Conservation (phyloP, 2,797 vertebrate species). For the Xiphophorus birchmanni region DNA sequence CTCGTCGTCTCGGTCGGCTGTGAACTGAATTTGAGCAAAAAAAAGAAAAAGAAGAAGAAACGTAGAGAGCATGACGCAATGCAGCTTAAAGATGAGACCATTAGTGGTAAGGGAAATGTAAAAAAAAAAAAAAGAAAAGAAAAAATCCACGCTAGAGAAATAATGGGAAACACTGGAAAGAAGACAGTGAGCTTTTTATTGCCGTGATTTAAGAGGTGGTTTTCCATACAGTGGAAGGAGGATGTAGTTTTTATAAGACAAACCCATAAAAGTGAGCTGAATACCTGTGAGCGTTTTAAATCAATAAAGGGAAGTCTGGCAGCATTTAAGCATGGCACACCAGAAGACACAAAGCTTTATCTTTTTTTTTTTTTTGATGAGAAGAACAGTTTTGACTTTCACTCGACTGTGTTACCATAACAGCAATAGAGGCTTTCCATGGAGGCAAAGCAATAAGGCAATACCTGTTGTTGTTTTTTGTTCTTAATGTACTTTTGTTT, state of each 20-base stretch:
- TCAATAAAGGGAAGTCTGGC: conserved; percentile 46
- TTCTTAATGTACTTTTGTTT: conserved; percentile 7
- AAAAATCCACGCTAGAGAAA: conserved; percentile 6
- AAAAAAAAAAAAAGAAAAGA: background rate
- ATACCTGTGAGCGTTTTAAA: conserved; percentile 57
- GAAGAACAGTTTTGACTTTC: conserved; percentile 12
- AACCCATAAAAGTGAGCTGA: conserved; percentile 44
- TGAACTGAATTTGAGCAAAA: conserved; percentile 37
- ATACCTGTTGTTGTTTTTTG: background rate
- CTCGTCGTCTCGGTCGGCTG: conserved; percentile 41
- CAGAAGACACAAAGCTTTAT: conserved; percentile 18
- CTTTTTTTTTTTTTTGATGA: conserved; percentile 1
- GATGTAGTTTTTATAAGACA: conserved; percentile 61
- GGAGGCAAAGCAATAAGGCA: background rate
- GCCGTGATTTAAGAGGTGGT: conserved; percentile 62
- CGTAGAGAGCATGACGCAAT: background rate
- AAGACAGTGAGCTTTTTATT: conserved; percentile 49
- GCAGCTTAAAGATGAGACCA: conserved; percentile 23
- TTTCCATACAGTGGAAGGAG: conserved; percentile 48
- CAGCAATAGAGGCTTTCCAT: background rate
- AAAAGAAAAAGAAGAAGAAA: conserved; percentile 9
- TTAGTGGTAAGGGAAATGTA: background rate
- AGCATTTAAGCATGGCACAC: conserved; percentile 27
- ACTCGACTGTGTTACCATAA: background rate
- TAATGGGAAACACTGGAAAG: conserved; percentile 30